Conservation (phyloP, 2,888 invertebrate genomes). For the Chalcis sispes region DNA sequence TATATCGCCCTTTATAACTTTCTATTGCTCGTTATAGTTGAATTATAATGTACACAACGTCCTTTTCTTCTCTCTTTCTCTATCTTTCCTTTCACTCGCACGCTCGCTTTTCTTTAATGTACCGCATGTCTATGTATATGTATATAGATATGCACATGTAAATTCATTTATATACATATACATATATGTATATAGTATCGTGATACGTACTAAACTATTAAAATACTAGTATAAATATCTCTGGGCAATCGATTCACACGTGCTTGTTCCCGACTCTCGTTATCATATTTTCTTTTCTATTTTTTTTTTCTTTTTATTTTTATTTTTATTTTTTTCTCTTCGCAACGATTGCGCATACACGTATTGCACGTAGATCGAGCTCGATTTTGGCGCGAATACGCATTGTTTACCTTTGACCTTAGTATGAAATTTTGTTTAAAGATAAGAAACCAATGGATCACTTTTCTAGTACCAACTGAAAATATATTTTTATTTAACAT, state of each 20-base stretch:
- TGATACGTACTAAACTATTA: conserved; percentile 72
- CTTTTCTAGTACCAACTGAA: no score
- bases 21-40: conserved; percentile 57
- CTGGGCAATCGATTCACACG: conserved; percentile 68
- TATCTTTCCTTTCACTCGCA: conserved; percentile 9
- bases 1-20: conserved; percentile 44
- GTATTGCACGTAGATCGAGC: no score
- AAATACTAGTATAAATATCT: conserved; percentile 76
- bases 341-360: no score
- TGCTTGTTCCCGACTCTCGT: conserved; percentile 58
- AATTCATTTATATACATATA: conserved; percentile 33
- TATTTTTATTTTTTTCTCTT: background rate
- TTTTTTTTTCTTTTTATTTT: background rate
- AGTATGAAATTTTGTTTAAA: no score
- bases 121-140: conserved; percentile 16
- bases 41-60: conserved; percentile 58
- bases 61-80: conserved; percentile 28
- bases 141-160: conserved; percentile 18
- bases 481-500: no score
- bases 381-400: no score
- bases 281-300: conserved; percentile 57
- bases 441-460: no score
- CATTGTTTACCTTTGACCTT: no score
- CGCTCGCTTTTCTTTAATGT: background rate
- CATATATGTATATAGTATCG: conserved; percentile 56